Conservation (phyloP, 2,888 invertebrate genomes). For the Catonia carolina region DNA sequence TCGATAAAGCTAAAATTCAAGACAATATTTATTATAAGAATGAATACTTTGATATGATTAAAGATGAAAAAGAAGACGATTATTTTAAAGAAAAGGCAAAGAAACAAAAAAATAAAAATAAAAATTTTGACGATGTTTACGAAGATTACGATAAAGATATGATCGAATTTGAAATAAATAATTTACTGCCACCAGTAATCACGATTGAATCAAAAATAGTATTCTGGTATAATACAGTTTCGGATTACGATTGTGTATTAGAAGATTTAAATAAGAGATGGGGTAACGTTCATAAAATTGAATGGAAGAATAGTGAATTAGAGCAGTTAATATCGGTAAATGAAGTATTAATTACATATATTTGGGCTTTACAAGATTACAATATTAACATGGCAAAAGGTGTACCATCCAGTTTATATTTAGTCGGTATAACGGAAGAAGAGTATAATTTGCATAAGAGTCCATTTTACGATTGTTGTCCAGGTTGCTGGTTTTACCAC, state of each 20-base stretch:
- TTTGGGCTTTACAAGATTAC: conserved; percentile 1
- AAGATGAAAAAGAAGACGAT: neutral
- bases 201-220: neutral
- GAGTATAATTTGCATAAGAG: neutral
- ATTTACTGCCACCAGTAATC: neutral
- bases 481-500: neutral
- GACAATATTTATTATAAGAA: neutral
- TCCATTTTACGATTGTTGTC: conserved; percentile 1
- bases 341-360: neutral
- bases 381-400: neutral
- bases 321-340: neutral
- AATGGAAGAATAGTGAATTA: neutral
- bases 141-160: neutral
- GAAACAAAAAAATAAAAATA: neutral
- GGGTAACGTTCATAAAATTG: neutral
- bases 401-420: neutral
- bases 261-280: neutral
- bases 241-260: neutral
- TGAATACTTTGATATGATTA: neutral
- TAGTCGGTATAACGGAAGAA: neutral
- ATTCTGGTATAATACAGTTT: neutral
- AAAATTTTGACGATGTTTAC: neutral
- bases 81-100: neutral
- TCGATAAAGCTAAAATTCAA: neutral
- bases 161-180: neutral